Base-by-base conservation (phyloP, 2,113 vertebrate species). In the Phainopepla nitens region DNA sequence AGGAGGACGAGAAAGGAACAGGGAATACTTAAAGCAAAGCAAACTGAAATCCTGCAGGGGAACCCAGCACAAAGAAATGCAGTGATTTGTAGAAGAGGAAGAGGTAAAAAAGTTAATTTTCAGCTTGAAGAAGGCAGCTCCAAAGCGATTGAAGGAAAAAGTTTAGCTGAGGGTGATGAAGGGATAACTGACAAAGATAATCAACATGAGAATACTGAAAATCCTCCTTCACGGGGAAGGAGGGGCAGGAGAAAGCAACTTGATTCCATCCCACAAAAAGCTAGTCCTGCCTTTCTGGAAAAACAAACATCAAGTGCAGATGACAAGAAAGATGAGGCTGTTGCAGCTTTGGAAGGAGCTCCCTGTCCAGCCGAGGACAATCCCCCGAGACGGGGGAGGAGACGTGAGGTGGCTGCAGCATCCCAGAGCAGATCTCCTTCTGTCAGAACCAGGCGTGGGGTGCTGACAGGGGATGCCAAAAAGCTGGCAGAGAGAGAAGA, bases 41-140 rank as follows among this genome's bases (percentile, higher is more conserved):
- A 49, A 69, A 29, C 29, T 31, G 73, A 70, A 80, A 51, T 19
- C 15, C 31, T 57, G 29, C 91, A 51, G 84, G 79, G 71, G 33
- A 64, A 57, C 33, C 45, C 47, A 82, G n/a, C 28, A 16, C 64
- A 44, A 28, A 19, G 9, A 9, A 47, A 9, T 6, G 25, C 39
- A 62, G 11, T 1, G 11, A 2, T 16, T 4, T 2, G 4, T 24
- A 65, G 24, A 57, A 95, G 64, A 86, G 66, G 82, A 1, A 87
- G 70, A 89, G 33, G 73, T n/a, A 94, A 17, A 57, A 93, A 81
- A 90, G 87, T 94, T 42, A 42, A 45, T 23, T 94, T 93, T 84
- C 53, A 82, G 9, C 54, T 69, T 56, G 47, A 76, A 61, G 61
- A 73, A 90, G 3, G 19, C 39, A 28, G 14, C 77, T 90, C 83